Conservation (phyloP, 2,888 invertebrate species). For the Odontomyia ornata region DNA sequence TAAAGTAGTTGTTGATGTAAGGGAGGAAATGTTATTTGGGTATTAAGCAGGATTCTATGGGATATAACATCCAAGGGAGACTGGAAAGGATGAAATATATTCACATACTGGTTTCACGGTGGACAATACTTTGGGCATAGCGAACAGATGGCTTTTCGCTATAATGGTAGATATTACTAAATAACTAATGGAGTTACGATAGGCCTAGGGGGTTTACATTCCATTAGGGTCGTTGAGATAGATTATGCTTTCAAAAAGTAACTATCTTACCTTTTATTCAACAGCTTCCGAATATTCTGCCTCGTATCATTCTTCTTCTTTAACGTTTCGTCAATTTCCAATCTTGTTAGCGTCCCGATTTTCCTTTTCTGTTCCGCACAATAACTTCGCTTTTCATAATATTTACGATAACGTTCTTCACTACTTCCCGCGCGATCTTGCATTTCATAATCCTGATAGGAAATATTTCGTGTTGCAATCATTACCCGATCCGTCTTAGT, state of each 20-base stretch:
- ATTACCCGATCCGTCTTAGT: conserved; percentile 35
- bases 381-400: conserved; percentile 36
- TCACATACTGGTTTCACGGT: neutral
- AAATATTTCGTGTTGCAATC: conserved; percentile 47
- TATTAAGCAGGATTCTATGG: neutral
- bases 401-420: conserved; percentile 32
- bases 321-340: conserved; percentile 53
- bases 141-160: neutral
- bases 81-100: neutral
- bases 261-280: conserved; percentile 67
- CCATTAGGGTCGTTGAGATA: neutral
- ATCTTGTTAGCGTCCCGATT: conserved; percentile 53
- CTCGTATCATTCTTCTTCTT: conserved; percentile 52
- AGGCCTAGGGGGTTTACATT: too few species aligned
- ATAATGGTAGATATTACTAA: neutral
- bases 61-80: neutral
- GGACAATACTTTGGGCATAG: neutral
- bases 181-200: too few species aligned
- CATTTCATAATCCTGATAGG: conserved; percentile 35
- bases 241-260: neutral
- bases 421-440: conserved; percentile 23
- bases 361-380: conserved; percentile 51
- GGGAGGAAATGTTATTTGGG: neutral
- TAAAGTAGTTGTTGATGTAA: neutral
- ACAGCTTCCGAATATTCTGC: conserved; percentile 65